Evolutionary conservation across 2,113 vertebrate genomes (phyloP).

Genomic region (Anguilla japonica): DNA sequence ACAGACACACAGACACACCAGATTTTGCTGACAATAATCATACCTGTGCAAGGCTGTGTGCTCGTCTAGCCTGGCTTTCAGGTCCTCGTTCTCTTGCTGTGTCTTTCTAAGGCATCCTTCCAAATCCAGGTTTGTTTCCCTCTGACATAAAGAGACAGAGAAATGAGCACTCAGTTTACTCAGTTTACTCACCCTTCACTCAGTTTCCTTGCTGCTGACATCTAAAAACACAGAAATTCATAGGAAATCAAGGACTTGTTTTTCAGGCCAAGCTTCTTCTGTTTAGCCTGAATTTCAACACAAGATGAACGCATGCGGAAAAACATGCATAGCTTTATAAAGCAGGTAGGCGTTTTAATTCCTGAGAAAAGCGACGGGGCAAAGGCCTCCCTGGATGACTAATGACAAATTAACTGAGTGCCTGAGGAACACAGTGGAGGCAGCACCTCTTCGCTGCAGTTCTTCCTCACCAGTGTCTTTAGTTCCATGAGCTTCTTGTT

Average conservation of each 20-base stretch:
- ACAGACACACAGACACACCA: too few relatives aligned
- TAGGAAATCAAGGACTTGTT: not conserved
- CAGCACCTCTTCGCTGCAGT: not conserved
- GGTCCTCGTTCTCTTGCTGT: constrained; percentile 93
- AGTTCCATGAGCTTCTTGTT: constrained; percentile 91
- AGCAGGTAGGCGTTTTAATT: not conserved
- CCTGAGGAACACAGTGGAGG: not conserved
- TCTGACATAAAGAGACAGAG: constrained; percentile 56
- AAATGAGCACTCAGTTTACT: constrained; percentile 6
- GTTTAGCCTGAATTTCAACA: not conserved
- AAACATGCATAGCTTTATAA: not conserved
- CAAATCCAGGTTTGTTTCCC: constrained; percentile 81
- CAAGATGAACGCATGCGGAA: not conserved
- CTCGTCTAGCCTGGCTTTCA: constrained; percentile 90
- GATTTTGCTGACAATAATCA: not conserved
- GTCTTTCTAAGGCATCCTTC: constrained; percentile 83
- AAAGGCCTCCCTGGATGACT: not conserved
- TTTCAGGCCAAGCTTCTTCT: not conserved
- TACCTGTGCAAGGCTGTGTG: constrained; percentile 91
- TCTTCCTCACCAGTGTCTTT: constrained; percentile 82
- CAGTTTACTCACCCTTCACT: not conserved
- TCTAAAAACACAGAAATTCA: not conserved
- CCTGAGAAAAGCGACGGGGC: not conserved
- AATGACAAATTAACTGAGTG: not conserved
- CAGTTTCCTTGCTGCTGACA: not conserved